phyloP scores from a whole-genome alignment of 2,888 invertebrate species.

The Zygothrica quintamaculata region DNA sequence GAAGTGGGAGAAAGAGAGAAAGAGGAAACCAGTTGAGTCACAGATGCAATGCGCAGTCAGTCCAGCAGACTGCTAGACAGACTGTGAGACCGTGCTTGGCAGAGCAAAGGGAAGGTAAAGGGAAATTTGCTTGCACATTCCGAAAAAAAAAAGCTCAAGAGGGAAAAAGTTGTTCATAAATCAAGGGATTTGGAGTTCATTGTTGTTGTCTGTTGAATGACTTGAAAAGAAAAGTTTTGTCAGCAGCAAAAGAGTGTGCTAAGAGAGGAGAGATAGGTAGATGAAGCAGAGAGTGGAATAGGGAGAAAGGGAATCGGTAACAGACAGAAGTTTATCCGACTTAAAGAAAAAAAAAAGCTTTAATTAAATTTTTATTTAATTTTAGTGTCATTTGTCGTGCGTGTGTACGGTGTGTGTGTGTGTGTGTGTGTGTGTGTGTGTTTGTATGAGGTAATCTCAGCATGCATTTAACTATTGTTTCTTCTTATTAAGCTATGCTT shows the following conservation, averaged over 20 bases:
- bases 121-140: slow-evolving; percentile 41
- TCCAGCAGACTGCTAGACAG: no score
- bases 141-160: slow-evolving; percentile 15
- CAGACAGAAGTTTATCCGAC: neutral
- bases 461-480: slow-evolving; percentile 58
- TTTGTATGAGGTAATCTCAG: slow-evolving; percentile 59
- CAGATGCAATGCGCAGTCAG: neutral
- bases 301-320: neutral
- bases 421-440: slow-evolving; percentile 26
- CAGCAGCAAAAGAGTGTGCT: neutral
- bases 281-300: slow-evolving; percentile 5
- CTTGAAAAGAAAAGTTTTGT: slow-evolving; percentile 16
- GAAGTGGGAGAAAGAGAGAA: neutral
- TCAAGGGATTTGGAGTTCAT: slow-evolving; percentile 59
- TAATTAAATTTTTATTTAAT: slow-evolving; percentile 7
- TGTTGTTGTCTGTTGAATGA: slow-evolving; percentile 27
- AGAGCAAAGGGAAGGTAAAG: slow-evolving; percentile 11
- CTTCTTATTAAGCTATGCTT: no score
- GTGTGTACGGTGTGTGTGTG: slow-evolving; percentile 26
- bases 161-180: slow-evolving; percentile 57
- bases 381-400: slow-evolving; percentile 70
- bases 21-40: slow-evolving; percentile 1
- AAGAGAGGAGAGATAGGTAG: neutral
- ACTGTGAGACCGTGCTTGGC: no score
- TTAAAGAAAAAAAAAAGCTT: slow-evolving; percentile 24